phyloP scores from a whole-genome alignment of 2,113 vertebrate genomes.

The Struthidea cinerea region DNA sequence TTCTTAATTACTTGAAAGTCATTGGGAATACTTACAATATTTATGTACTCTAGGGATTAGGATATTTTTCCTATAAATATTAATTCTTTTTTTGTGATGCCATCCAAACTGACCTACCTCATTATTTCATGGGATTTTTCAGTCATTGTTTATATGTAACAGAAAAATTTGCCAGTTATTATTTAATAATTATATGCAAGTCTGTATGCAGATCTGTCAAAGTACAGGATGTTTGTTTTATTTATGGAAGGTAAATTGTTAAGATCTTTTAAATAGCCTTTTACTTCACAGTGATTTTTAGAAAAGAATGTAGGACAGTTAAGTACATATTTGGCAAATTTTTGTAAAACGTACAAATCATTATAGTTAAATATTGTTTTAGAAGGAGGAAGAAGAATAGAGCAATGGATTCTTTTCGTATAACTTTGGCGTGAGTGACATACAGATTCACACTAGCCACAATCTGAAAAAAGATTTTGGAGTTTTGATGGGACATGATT shows the following conservation, averaged over 20 bases:
- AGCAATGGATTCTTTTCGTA: background rate
- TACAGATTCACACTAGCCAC: background rate
- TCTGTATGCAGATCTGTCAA: background rate
- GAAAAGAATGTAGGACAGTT: background rate
- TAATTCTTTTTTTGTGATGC: background rate
- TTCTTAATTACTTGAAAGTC: background rate
- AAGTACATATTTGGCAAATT: background rate
- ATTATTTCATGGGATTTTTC: background rate
- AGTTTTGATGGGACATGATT: background rate
- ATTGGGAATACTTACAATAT: background rate
- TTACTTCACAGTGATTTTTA: background rate
- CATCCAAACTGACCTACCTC: background rate
- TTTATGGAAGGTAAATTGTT: background rate
- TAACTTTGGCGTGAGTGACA: background rate
- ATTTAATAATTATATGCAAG: background rate
- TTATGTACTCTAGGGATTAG: background rate
- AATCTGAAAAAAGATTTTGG: background rate
- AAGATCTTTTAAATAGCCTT: background rate
- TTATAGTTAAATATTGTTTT: background rate
- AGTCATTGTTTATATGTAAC: background rate
- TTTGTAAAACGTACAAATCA: background rate
- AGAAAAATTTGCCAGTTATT: background rate
- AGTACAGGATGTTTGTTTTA: background rate
- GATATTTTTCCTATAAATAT: background rate
- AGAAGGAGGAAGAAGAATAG: background rate